Evolutionary conservation across 2,888 invertebrate genomes (phyloP), one percentile per base, ranked within the genome.

Genomic region (Hypsopygia costalis): DNA sequence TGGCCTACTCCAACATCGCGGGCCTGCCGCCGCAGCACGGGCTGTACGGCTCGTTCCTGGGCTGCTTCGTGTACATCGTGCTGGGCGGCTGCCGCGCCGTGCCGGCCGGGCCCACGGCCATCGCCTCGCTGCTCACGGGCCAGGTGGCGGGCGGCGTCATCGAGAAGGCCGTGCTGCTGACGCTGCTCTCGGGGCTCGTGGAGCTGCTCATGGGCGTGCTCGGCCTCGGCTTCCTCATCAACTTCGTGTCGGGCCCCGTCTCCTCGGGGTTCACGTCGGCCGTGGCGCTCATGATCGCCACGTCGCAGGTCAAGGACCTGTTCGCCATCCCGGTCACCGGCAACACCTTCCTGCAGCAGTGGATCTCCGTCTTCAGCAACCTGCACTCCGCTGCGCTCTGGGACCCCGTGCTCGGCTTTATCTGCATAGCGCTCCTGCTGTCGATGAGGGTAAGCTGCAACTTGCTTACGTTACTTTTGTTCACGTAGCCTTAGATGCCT

Each of bases 11-110:
- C 20, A 94, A 93, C 69, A 93, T 95, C 46, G 95, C 95, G 34
- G 94, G 94, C 11, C 82, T 95, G 47, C 94, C 95, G 38, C 91
- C 94, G 20, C 90, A 97, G 94, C 95, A 96, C 80, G 98, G 98
- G 30, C 89, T 98, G 36, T 98, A 98, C 81, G 95, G 97, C 38
- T 96, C 97, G n/a, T 98, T 98, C 82, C 82, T 97, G 63, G 97
- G 97, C 32, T 94, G 95, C 73, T 94, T 98, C 79, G 90, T 97
- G 46, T 98, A 98, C 89, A 94, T 96, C 59, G 82, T 98, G 53
- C 91, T 98, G 56, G 98, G 98, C 34, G 97, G 96, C 49, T 96
- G 97, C 69, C 96, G 97, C 74, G 97, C 97, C 73, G 94, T 97
- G 45, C 97, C 97, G 0, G 92, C 97, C 57, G 97, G 98, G 7